These are phyloP conservation scores for Chorisops tibialis DNA, from an alignment of 2,888 invertebrate genomes.

Conservation along the genomic window DNA sequence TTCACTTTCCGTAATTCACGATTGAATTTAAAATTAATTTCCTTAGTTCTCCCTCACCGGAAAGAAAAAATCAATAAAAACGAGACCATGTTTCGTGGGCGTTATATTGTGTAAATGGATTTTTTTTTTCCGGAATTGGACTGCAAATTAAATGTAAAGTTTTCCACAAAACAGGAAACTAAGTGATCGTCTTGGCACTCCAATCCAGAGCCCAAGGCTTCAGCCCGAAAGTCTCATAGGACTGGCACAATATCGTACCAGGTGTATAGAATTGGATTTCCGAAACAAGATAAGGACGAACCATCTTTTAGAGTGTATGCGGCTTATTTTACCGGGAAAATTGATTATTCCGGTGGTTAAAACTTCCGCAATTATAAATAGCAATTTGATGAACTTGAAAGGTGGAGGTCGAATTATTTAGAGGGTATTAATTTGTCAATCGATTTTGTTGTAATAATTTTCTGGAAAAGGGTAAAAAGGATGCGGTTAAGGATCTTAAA, in stretches of 20 bases:
- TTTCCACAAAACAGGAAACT: too few relatives aligned
- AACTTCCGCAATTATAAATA: slow-evolving; percentile 1
- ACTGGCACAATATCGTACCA: background rate
- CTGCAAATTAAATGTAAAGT: background rate
- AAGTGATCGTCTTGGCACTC: too few relatives aligned
- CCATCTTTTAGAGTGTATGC: too few relatives aligned
- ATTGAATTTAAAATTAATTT: slow-evolving; percentile 14
- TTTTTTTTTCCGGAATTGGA: background rate
- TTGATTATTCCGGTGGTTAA: too few relatives aligned
- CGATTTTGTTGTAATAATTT: background rate
- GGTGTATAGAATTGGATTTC: too few relatives aligned
- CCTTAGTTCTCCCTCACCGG: background rate
- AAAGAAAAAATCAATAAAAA: background rate
- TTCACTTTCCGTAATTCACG: too few relatives aligned
- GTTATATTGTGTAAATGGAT: background rate
- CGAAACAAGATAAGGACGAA: too few relatives aligned
- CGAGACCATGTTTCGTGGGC: background rate
- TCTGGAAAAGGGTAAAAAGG: background rate
- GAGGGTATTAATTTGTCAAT: too few relatives aligned
- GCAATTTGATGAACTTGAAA: background rate
- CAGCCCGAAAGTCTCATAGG: background rate
- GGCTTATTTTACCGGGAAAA: too few relatives aligned
- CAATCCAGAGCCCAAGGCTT: too few relatives aligned
- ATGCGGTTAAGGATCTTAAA: background rate
- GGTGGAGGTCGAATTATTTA: too few relatives aligned